Percentiles rank a stretch among this genome's conserved stretches.
phyloP scores from a whole-genome alignment of 2,797 vertebrate genomes.

The Caiman crocodilus region DNA sequence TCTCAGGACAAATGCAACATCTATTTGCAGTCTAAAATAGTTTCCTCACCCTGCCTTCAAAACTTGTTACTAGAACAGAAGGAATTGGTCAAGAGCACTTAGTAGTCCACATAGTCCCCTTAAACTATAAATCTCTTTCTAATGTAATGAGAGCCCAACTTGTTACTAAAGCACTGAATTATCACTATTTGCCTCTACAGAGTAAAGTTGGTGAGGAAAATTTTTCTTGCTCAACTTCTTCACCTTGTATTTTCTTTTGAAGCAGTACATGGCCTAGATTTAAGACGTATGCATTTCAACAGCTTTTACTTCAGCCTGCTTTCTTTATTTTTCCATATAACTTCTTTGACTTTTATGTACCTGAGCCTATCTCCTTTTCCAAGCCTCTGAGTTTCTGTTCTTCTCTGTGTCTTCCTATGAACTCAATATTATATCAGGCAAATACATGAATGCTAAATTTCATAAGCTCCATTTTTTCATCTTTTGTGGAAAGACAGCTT shows the following conservation, averaged over 20 bases:
- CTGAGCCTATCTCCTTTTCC: neutral
- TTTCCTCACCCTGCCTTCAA: accelerated
- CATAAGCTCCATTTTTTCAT: accelerated
- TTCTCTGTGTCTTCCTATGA: neutral
- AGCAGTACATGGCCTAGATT: neutral
- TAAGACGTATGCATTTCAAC: neutral
- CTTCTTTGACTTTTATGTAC: neutral
- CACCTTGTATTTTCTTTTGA: neutral
- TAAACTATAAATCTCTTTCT: neutral
- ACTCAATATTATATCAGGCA: neutral
- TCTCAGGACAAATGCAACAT: too few relatives aligned
- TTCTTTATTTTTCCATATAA: neutral
- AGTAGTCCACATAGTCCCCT: neutral
- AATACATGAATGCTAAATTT: neutral
- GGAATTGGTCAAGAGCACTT: neutral
- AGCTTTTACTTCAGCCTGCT: neutral
- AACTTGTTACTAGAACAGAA: neutral
- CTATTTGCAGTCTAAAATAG: too few relatives aligned
- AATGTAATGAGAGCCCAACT: neutral
- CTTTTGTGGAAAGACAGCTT: neutral
- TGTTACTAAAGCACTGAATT: neutral
- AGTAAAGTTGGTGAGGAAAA: neutral
- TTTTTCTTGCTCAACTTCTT: neutral
- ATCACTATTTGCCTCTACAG: neutral
- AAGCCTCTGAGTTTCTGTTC: neutral